Evolutionary conservation across 2,113 vertebrate species (phyloP).

Genomic region (Cynopterus brachyotis): DNA sequence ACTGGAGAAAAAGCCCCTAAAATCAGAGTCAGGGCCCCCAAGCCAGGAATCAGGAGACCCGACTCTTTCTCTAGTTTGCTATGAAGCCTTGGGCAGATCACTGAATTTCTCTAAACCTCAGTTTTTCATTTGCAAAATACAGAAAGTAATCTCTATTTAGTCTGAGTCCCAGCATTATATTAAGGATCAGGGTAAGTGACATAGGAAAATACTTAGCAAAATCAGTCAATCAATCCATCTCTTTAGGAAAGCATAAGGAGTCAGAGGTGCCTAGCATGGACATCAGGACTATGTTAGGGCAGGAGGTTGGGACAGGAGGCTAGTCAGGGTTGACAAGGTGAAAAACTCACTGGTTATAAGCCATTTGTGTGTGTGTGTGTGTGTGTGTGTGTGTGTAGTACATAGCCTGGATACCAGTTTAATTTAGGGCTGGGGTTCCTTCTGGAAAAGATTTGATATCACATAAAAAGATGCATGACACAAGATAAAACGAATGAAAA

Average conservation of each 20-base stretch:
- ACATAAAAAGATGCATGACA: neutral
- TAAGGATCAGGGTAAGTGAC: neutral
- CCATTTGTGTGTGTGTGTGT: neutral
- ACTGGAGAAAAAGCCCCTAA: neutral
- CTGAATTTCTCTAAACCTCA: neutral
- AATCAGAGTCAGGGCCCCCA: neutral
- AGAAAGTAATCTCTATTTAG: neutral
- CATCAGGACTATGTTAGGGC: neutral
- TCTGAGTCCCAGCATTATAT: neutral
- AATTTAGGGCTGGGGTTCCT: slow-evolving; percentile 11
- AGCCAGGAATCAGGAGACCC: neutral
- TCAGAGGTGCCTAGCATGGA: neutral
- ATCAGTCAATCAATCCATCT: neutral
- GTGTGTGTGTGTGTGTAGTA: neutral
- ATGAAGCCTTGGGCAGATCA: neutral
- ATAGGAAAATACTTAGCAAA: slow-evolving; percentile 9
- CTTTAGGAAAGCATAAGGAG: neutral
- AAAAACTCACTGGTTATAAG: neutral
- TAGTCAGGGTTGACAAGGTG: neutral
- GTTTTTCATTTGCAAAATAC: neutral
- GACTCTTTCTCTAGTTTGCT: neutral
- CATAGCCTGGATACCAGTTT: neutral
- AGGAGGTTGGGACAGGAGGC: neutral
- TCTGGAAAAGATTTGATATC: slow-evolving; percentile 11
- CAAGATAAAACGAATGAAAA: neutral